Evolutionary conservation across 2,888 invertebrate genomes (phyloP), one percentile per base, ranked within the genome.

Genomic region (Cepaea hortensis): DNA sequence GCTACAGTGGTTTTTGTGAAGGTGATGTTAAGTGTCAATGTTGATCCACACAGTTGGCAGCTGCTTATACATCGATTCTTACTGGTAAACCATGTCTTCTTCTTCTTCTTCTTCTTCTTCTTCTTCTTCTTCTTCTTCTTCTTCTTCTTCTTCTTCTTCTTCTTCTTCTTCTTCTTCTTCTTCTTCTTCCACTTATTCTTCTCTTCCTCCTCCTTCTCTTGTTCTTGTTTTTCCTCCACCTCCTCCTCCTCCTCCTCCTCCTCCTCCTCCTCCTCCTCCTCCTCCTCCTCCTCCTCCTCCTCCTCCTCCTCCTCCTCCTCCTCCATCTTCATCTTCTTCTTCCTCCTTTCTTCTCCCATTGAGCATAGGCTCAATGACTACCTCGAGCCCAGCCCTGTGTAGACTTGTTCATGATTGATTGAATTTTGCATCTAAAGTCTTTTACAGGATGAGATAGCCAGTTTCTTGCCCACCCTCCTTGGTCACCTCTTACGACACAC

Each of bases 51-150:
- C 62, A 62, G 7, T 62, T 15, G 9, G 15, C 62, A 62, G 62
- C 7, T 62, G 15, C 62, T 62, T 62, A 15, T 62, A 62, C 15
- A n/a, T n/a, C n/a, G 70, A 20, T 72, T 72, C 72, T 11, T 72
- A 46, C 72, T 72, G 50, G 72, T 83, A 55, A 50, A 55, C 72
- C 13, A 72, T 72, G 50, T 72, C 72, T 50, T 83, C 48, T 72
- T 46, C 48, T 5, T 83, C 83, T 48, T 80, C 72, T 55, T 35
- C 18, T 6, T 55, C 72, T 61, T 48, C 68, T 46, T 35, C 50
- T 0, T 77, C 23, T 77, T 48, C 72, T 46, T 68, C 76, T 84
- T 48, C 76, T 73, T 65, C 65, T 84, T 68, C 62, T 15, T 75
- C 75, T 70, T 81, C 55, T 50, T 50, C 62, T 62, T 72, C 72